phyloP scores from a whole-genome alignment of 2,113 vertebrate genomes.

The Aphelocoma coerulescens region DNA sequence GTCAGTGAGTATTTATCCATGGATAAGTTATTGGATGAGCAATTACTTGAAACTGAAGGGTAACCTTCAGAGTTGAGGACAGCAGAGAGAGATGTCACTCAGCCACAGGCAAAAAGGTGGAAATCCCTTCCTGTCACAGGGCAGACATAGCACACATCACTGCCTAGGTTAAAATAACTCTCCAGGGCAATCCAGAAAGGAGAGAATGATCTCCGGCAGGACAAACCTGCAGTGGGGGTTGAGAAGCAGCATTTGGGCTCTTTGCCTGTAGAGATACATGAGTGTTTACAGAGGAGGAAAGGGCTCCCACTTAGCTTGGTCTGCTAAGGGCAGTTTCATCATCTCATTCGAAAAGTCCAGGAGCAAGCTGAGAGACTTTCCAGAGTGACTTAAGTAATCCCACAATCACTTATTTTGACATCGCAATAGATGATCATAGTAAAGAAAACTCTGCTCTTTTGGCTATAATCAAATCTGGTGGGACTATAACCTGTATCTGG shows the following conservation, averaged over 20 bases:
- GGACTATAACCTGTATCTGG: neutral
- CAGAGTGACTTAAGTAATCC: neutral
- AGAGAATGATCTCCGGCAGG: neutral
- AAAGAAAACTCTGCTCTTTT: neutral
- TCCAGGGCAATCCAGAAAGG: neutral
- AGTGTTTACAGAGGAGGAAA: neutral
- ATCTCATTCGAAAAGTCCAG: neutral
- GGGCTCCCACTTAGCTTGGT: neutral
- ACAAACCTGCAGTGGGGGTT: neutral
- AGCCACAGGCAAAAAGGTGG: neutral
- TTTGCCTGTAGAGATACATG: rapidly evolving
- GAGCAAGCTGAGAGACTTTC: neutral
- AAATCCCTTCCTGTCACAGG: neutral
- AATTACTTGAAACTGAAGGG: neutral
- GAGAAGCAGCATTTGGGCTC: neutral
- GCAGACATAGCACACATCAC: neutral
- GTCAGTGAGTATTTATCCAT: neutral
- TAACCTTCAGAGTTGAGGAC: neutral
- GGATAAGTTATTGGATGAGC: neutral
- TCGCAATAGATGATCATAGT: neutral
- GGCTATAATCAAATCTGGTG: neutral
- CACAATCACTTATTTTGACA: neutral
- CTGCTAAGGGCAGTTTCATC: neutral
- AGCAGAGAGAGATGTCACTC: neutral
- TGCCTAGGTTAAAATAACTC: neutral